These are phyloP conservation scores for Drosophila pseudotalamancana DNA, from an alignment of 2,888 invertebrate species.

Conservation along the genomic window DNA sequence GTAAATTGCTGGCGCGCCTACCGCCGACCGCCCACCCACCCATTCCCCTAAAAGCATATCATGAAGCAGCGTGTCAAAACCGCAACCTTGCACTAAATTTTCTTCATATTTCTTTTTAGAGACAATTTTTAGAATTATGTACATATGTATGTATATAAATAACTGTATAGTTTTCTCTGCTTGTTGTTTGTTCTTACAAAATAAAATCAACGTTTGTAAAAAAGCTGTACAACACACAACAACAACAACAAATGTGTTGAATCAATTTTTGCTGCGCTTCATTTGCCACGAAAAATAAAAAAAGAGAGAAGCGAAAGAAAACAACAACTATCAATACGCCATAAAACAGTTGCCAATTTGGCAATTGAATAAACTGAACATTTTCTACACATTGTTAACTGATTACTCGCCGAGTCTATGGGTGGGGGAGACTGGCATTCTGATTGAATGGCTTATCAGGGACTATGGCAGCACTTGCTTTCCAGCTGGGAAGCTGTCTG, in stretches of 20 bases:
- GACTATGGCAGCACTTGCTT: background rate
- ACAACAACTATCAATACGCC: background rate
- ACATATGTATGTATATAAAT: conserved; percentile 34
- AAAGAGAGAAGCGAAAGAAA: background rate
- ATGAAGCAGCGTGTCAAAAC: conserved; percentile 65
- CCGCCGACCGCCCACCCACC: conserved; percentile 15
- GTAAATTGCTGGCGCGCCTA: conserved; percentile 56
- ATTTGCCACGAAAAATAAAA: conserved; percentile 22
- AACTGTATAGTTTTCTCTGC: conserved; percentile 14
- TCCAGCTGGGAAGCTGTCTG: conserved; percentile 42
- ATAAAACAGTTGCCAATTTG: conserved; percentile 52
- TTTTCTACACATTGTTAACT: conserved; percentile 19
- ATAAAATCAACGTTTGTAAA: background rate
- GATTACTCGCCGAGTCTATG: conserved; percentile 3
- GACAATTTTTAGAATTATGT: conserved; percentile 69
- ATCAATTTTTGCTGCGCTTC: conserved; percentile 47
- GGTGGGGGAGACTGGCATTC: background rate
- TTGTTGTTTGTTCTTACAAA: background rate
- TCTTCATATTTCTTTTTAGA: conserved; percentile 24
- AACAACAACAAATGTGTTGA: conserved; percentile 35
- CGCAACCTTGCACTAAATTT: conserved; percentile 73
- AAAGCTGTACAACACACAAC: conserved; percentile 3
- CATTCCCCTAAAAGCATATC: background rate
- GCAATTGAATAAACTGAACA: conserved; percentile 24
- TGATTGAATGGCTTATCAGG: conserved; percentile 29